phyloP scores from a whole-genome alignment of 2,888 invertebrate genomes.

The Keiferia lycopersicella region DNA sequence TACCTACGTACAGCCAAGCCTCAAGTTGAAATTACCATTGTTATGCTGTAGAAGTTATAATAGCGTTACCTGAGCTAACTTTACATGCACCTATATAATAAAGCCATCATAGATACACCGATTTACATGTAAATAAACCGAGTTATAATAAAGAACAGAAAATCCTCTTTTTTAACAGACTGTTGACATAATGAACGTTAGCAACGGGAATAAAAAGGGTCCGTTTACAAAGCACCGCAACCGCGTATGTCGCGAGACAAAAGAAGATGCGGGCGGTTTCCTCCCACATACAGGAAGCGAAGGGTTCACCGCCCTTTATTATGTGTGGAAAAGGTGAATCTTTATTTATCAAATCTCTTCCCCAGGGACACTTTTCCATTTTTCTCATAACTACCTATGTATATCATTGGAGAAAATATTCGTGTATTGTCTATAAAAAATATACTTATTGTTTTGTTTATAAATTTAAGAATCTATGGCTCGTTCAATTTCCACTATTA shows the following conservation, averaged over 20 bases:
- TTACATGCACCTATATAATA: too few relatives aligned
- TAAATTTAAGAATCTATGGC: too few relatives aligned
- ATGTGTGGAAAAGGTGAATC: neutral
- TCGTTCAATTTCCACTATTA: too few relatives aligned
- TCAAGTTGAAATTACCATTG: too few relatives aligned
- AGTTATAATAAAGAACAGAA: neutral
- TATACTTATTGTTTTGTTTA: too few relatives aligned
- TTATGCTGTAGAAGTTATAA: too few relatives aligned
- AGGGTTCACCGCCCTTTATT: slow-evolving; percentile 2
- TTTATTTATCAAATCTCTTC: neutral
- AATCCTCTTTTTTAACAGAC: neutral
- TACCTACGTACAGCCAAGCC: too few relatives aligned
- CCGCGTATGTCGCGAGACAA: slow-evolving; percentile 7
- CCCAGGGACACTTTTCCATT: neutral
- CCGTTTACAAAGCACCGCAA: neutral
- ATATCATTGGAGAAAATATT: neutral
- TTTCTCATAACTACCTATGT: neutral
- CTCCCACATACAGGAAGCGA: neutral
- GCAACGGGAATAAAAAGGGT: slow-evolving; percentile 2
- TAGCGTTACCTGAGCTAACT: too few relatives aligned
- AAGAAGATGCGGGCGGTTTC: slow-evolving; percentile 6
- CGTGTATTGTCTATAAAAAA: too few relatives aligned
- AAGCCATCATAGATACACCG: too few relatives aligned
- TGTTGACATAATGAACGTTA: neutral
- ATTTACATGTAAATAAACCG: too few relatives aligned